These are phyloP conservation scores for Apotomis capreana DNA, from an alignment of 2,888 invertebrate species.

Conservation along the genomic window DNA sequence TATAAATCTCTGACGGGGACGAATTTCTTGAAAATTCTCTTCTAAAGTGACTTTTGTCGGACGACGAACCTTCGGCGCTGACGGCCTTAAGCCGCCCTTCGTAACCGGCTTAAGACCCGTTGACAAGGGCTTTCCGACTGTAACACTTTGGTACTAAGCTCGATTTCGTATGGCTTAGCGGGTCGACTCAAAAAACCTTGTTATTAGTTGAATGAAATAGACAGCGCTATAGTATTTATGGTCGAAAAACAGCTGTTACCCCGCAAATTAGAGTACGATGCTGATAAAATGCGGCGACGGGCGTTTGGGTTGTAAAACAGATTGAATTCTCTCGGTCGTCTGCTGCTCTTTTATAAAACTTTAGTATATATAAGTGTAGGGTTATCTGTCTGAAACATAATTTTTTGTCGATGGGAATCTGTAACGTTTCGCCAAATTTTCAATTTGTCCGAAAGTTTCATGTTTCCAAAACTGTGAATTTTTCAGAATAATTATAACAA, in stretches of 20 bases:
- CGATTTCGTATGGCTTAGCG: neutral
- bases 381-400: too few species aligned
- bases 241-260: constrained; percentile 35
- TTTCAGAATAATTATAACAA: too few species aligned
- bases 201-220: constrained; percentile 29
- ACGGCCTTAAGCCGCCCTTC: constrained; percentile 68
- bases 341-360: constrained; percentile 15
- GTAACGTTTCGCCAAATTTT: too few species aligned
- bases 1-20: constrained; percentile 41
- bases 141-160: constrained; percentile 10
- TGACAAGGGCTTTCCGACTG: constrained; percentile 42
- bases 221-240: constrained; percentile 37
- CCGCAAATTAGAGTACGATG: constrained; percentile 30
- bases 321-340: constrained; percentile 23
- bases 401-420: too few species aligned
- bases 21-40: constrained; percentile 38
- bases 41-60: constrained; percentile 46
- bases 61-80: constrained; percentile 54
- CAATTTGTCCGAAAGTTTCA: too few species aligned
- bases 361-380: neutral
- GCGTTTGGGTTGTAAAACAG: constrained; percentile 26
- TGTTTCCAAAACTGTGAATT: too few species aligned
- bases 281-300: constrained; percentile 21
- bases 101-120: constrained; percentile 62
- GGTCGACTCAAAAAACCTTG: constrained; percentile 30